Percentiles rank a stretch among this genome's conserved stretches.
These are phyloP conservation scores for Musca domestica DNA, from an alignment of 1,140 invertebrate genomes.

Conservation along the genomic window DNA sequence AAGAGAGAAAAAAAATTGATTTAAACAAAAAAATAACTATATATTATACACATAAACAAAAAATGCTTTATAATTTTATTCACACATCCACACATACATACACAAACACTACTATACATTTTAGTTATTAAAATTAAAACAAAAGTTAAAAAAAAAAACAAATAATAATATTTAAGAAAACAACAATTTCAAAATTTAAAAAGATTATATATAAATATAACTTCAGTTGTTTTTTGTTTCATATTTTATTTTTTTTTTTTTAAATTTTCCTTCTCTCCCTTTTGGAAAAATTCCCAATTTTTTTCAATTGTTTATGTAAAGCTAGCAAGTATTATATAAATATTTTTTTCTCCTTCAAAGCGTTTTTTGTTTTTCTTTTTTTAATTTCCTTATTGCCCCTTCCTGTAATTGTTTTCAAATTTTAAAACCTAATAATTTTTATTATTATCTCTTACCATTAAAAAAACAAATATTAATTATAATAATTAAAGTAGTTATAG, in stretches of 20 bases:
- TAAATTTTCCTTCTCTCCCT: not conserved
- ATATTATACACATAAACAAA: not conserved
- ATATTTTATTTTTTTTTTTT: not conserved
- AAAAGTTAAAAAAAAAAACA: no score
- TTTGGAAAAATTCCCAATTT: not conserved
- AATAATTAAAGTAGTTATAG: no score
- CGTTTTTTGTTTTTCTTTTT: conserved; percentile 6
- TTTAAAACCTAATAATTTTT: conserved; percentile 9
- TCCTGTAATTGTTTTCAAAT: not conserved
- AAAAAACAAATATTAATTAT: no score
- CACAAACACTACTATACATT: no score
- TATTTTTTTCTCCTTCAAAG: not conserved
- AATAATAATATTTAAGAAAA: no score
- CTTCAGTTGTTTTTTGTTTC: no score
- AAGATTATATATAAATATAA: no score
- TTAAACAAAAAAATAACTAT: not conserved
- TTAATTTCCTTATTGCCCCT: not conserved
- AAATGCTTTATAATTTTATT: no score
- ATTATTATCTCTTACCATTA: conserved; percentile 7
- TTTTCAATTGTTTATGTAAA: not conserved
- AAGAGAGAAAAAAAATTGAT: no score
- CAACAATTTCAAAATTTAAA: no score
- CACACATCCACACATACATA: no score
- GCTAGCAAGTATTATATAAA: conserved; percentile 15
- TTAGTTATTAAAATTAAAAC: no score